Percentiles rank a stretch among this genome's conserved stretches.
These are phyloP conservation scores for Lota lota DNA, from an alignment of 2,113 vertebrate species.

Conservation along the genomic window DNA sequence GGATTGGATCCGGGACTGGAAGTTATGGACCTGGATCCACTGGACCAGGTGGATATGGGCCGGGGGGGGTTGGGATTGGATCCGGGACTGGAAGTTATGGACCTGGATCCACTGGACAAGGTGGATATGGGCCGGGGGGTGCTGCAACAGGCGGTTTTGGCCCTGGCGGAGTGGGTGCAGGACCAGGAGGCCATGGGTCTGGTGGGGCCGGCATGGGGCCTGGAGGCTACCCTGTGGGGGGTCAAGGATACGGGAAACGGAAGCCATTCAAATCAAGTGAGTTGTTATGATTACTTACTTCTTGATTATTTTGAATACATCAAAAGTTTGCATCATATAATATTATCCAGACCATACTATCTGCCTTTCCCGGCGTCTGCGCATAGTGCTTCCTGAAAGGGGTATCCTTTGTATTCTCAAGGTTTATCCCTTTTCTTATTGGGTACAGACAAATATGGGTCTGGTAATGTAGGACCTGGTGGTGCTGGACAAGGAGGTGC, in stretches of 20 bases:
- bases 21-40: conserved; percentile 26
- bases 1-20: conserved; percentile 25
- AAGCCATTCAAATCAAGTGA: conserved; percentile 5
- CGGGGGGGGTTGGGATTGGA: conserved; percentile 10
- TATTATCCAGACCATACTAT: neutral
- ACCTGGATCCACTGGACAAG: conserved; percentile 26
- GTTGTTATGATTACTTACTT: neutral
- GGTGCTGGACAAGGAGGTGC: neutral
- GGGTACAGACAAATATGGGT: neutral
- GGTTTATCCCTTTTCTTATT: neutral
- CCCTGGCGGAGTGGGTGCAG: conserved; percentile 21
- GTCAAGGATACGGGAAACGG: neutral
- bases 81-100: conserved; percentile 28
- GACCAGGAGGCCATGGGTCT: conserved; percentile 11
- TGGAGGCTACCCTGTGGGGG: neutral
- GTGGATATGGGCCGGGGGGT: conserved; percentile 23
- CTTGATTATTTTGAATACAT: no score
- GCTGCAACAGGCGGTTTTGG: neutral
- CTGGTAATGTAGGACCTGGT: conserved; percentile 32
- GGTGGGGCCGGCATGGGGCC: conserved; percentile 14
- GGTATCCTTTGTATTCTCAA: conserved; percentile 22
- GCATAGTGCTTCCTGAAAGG: conserved; percentile 9
- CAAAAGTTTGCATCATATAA: neutral
- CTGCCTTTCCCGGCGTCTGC: neutral
- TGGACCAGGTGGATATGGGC: conserved; percentile 29